Evolutionary conservation across 1,140 invertebrate genomes (phyloP).

Genomic region (Holcopasites calliopsidis): DNA sequence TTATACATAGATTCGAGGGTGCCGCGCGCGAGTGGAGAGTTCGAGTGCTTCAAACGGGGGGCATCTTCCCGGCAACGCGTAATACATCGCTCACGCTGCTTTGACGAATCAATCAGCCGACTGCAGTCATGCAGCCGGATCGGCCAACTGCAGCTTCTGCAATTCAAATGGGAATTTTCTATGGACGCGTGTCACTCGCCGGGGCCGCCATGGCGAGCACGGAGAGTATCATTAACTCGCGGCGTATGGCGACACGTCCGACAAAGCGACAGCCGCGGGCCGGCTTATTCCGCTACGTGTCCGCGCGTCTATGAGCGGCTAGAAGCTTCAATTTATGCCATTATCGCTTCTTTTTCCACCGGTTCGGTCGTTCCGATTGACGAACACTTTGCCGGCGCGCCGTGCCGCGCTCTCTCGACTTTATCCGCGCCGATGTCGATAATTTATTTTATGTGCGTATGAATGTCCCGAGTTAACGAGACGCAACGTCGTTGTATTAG

Average conservation of each 20-base stretch:
- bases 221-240: conserved; percentile 50
- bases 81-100: conserved; percentile 48
- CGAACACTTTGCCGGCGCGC: background rate
- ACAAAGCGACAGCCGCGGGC: conserved; percentile 41
- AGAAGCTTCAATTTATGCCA: conserved; percentile 56
- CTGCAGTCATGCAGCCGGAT: background rate
- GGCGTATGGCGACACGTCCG: conserved; percentile 17
- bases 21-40: background rate
- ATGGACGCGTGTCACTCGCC: conserved; percentile 1
- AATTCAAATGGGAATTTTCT: conserved; percentile 64
- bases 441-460: no score
- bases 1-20: no score
- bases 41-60: no score
- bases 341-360: conserved; percentile 41
- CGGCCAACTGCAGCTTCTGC: conserved; percentile 43
- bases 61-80: background rate
- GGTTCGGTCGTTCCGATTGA: background rate
- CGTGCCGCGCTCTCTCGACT: no score
- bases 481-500: no score
- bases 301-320: conserved; percentile 44
- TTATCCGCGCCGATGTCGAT: no score
- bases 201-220: background rate
- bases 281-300: conserved; percentile 47
- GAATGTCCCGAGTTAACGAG: no score
- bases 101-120: conserved; percentile 61